Conservation (phyloP, 1,140 invertebrate species). For the Ctenoplectra terminalis region DNA sequence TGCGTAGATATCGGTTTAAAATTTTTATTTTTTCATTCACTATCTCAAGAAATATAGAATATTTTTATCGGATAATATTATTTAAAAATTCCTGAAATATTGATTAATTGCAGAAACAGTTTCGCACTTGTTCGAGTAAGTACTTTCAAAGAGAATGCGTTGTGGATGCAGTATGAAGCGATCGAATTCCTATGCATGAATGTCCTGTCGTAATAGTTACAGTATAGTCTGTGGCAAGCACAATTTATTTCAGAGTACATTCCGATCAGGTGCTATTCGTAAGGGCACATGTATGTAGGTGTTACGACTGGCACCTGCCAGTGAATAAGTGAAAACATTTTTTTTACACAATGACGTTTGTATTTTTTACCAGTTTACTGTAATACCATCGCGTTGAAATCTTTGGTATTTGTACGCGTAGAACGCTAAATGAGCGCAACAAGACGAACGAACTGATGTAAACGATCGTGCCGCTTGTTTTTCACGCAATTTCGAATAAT, state of each 20-base stretch:
- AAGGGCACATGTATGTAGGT: conserved; percentile 1
- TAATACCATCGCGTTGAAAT: background rate
- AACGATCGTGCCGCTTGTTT: conserved; percentile 23
- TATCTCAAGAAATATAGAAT: too few species aligned
- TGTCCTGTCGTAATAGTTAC: background rate
- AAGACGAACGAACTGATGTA: background rate
- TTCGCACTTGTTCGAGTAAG: background rate
- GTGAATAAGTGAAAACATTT: conserved; percentile 18
- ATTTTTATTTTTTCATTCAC: too few species aligned
- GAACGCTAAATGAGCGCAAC: background rate
- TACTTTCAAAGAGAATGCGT: background rate
- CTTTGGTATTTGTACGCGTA: background rate
- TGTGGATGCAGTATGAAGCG: background rate
- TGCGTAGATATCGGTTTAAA: background rate
- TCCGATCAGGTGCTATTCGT: conserved; percentile 28
- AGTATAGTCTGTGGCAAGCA: background rate
- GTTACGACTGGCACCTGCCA: conserved; percentile 18
- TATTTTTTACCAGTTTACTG: background rate
- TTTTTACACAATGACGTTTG: conserved; percentile 1
- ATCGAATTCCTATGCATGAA: background rate
- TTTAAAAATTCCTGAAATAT: background rate
- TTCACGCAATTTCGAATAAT: conserved; percentile 39
- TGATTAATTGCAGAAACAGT: background rate
- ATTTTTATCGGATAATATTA: background rate
- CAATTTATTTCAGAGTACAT: conserved; percentile 33